phyloP scores from a whole-genome alignment of 2,113 vertebrate species.

The Pterocles orientalis region DNA sequence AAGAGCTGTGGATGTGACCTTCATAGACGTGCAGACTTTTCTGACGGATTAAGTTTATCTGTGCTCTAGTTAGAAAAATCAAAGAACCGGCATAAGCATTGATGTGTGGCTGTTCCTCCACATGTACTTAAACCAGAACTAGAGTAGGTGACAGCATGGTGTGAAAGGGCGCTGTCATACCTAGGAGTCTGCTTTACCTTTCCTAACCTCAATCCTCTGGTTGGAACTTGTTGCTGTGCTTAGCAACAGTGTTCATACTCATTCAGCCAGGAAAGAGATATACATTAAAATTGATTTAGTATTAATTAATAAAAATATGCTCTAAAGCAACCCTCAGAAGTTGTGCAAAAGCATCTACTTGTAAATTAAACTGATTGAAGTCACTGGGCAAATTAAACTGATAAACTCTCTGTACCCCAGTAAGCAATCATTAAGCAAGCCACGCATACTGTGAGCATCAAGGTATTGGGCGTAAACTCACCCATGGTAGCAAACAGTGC shows the following conservation, averaged over 20 bases:
- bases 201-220: not conserved
- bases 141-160: not conserved
- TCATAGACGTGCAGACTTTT: not conserved
- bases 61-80: not conserved
- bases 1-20: not conserved
- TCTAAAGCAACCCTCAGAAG: not conserved
- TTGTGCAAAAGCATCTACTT: not conserved
- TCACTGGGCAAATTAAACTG: not conserved
- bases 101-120: not conserved
- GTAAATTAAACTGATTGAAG: not conserved
- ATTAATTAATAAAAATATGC: not conserved
- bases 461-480: not conserved
- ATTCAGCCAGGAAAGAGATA: not conserved
- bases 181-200: not conserved
- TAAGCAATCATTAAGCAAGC: not conserved
- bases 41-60: not conserved
- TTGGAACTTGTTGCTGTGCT: not conserved
- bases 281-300: not conserved
- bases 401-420: not conserved
- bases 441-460: not conserved
- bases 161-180: not conserved
- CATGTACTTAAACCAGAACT: not conserved
- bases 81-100: not conserved
- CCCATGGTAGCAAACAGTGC: not conserved
- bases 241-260: not conserved